Conservation (phyloP, 2,888 invertebrate genomes). For the Apamea crenata region DNA sequence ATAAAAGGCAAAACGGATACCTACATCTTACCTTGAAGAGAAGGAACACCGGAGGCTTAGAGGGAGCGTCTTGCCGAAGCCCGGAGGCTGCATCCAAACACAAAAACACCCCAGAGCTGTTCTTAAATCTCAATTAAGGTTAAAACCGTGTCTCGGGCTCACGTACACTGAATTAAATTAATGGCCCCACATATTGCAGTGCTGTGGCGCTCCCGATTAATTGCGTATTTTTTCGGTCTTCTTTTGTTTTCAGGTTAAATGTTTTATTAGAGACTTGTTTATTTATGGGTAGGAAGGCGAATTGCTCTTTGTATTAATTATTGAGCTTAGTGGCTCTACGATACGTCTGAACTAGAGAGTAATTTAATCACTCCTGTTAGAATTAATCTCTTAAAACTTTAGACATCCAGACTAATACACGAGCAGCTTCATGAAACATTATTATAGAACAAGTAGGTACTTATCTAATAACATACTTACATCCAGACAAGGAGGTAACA, state of each 20-base stretch:
- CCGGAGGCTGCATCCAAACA: conserved; percentile 76
- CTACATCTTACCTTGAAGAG: conserved; percentile 55
- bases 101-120: conserved; percentile 83
- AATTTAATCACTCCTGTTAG: not conserved
- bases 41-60: conserved; percentile 64
- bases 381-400: conserved; percentile 7
- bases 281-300: conserved; percentile 75
- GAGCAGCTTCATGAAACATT: conserved; percentile 1
- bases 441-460: not conserved
- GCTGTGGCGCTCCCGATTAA: conserved; percentile 83
- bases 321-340: conserved; percentile 52
- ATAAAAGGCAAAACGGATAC: conserved; percentile 65
- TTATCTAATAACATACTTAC: conserved; percentile 39
- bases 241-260: conserved; percentile 84
- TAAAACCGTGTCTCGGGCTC: conserved; percentile 88
- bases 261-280: conserved; percentile 87
- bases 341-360: conserved; percentile 23
- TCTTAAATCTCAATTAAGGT: conserved; percentile 91
- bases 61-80: conserved; percentile 72
- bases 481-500: conserved; percentile 10
- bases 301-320: conserved; percentile 75
- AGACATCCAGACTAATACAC: not conserved
- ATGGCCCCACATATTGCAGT: conserved; percentile 90
- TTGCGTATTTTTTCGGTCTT: conserved; percentile 84
- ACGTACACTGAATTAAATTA: conserved; percentile 90